Base-by-base conservation (phyloP, 2,113 vertebrate genomes). In the Mellivora capensis region DNA sequence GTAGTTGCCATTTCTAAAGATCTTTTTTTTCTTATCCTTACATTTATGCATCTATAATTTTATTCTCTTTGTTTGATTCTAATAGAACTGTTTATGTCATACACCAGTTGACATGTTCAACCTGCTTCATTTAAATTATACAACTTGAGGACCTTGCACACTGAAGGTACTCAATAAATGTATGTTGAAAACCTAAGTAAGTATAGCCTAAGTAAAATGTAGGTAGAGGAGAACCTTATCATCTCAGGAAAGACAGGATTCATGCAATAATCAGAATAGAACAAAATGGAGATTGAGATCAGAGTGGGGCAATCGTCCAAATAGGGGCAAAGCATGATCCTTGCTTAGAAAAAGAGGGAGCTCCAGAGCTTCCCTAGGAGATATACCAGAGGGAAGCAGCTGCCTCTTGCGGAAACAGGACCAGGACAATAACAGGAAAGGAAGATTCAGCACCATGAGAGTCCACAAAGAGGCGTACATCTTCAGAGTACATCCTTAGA, bases 1-100 rank as follows among this genome's bases (percentile, higher is more conserved):
- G 61, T 87, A 96, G n/a, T 79, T 94, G 49, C 67, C 61, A 69
- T 93, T 96, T 91, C 52, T 83, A 86, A 88, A 52, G 21, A 59
- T 92, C 4, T 15, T 44, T 89, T 94, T 91, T 80, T 92, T 25
- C n/a, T 83, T 39, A 64, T 1, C 57, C 52, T 90, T 87, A 64
- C 4, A 23, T 87, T 92, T 90, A 85, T 79, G 18, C 4, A 47
- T 67, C 17, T 62, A 25, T 76, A 39, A 62, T 23, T 79, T 79
- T 57, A 87, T 86, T 94, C 29, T 61, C 44, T 27, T 69, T 9
- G 37, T 82, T 57, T 57, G 54, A 97, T 57, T 67, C 25, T 80
- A 76, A 37, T 92, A 72, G 34, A 94, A 82, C 31, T 86, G 44
- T 79, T 90, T 88, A 31, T 88, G 13, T 76, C 37, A 84, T 18